A percentile compares a stretch with the other conserved stretches of the same genome.
phyloP scores from a whole-genome alignment of 2,888 invertebrate species.

The Oligia fasciuncula region DNA sequence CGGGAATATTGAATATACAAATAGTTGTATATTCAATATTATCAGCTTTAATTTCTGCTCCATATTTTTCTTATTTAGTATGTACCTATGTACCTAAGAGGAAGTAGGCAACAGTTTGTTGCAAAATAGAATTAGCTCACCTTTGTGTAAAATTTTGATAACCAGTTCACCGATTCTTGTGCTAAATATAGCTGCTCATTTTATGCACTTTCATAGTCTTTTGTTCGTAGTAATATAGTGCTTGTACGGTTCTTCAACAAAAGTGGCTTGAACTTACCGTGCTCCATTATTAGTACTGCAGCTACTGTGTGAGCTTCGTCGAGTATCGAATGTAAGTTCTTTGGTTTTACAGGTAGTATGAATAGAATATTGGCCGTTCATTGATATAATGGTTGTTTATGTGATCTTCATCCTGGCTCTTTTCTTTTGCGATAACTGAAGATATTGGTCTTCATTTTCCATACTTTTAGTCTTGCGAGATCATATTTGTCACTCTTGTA shows the following conservation, averaged over 20 bases:
- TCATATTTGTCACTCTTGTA: neutral
- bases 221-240: slow-evolving; percentile 20
- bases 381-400: neutral
- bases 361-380: neutral
- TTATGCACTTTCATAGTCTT: slow-evolving; percentile 13
- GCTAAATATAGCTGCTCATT: neutral
- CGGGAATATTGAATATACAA: neutral
- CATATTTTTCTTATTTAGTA: neutral
- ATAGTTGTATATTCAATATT: neutral
- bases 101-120: neutral
- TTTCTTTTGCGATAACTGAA: neutral
- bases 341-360: neutral
- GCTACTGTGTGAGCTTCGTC: neutral
- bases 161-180: neutral
- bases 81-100: neutral
- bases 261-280: neutral
- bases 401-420: neutral
- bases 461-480: neutral
- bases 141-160: slow-evolving; percentile 12
- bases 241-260: neutral
- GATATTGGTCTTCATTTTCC: neutral
- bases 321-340: neutral
- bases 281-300: slow-evolving; percentile 4
- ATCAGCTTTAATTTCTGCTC: neutral
- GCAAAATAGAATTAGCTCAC: slow-evolving; percentile 4